A percentile compares a stretch with the other conserved stretches of the same genome.
Conservation (phyloP, 2,113 vertebrate genomes). For the Oncorhynchus tshawytscha region DNA sequence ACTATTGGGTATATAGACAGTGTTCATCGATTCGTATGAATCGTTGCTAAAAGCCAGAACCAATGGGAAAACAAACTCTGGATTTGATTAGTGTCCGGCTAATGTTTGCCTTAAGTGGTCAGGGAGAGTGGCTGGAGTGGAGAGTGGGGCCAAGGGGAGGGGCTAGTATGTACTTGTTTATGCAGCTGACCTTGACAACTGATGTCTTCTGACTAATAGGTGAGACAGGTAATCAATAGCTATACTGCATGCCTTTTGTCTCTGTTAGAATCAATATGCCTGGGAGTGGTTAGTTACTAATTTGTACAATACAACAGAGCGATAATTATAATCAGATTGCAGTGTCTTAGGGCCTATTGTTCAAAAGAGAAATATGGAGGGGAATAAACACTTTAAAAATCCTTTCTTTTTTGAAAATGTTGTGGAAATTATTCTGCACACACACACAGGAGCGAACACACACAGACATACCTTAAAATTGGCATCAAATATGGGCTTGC, state of each 20-base stretch:
- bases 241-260: constrained; percentile 20
- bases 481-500: constrained; percentile 57
- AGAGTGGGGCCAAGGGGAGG: background rate
- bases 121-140: background rate
- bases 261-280: constrained; percentile 7
- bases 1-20: too few species aligned
- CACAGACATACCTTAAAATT: constrained; percentile 20
- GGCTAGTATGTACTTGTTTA: constrained; percentile 7
- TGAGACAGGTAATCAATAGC: constrained; percentile 42
- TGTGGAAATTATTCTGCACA: constrained; percentile 16
- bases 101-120: constrained; percentile 12
- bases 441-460: constrained; percentile 9
- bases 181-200: constrained; percentile 20
- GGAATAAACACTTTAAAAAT: background rate
- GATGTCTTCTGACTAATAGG: constrained; percentile 23
- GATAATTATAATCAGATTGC: background rate
- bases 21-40: constrained; percentile 1
- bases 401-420: background rate
- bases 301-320: constrained; percentile 22
- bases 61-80: constrained; percentile 22
- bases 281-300: constrained; percentile 25
- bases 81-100: constrained; percentile 20
- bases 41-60: constrained; percentile 5
- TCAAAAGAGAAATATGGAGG: background rate
- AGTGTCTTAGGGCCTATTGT: background rate